Evolutionary conservation across 2,888 invertebrate genomes (phyloP).

Genomic region (Chalcosyrphus nemorum): DNA sequence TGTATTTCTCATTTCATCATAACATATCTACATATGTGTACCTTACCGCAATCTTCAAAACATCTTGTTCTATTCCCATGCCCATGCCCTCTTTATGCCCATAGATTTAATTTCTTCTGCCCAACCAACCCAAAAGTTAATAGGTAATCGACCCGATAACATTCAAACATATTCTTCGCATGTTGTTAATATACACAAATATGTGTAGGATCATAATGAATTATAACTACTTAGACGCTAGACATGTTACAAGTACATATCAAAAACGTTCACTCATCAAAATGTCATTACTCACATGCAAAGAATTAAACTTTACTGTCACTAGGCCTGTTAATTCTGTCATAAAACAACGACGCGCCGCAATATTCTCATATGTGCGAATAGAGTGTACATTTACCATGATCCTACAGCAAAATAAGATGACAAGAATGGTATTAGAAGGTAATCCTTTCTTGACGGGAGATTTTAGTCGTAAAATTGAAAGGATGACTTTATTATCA

Average conservation of each 20-base stretch:
- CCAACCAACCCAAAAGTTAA: no score
- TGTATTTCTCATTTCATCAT: no score
- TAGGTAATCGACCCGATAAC: not conserved
- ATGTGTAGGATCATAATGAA: not conserved
- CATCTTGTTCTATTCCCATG: no score
- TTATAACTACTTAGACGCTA: not conserved
- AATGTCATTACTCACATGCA: not conserved
- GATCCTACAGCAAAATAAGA: not conserved
- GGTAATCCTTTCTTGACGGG: not conserved
- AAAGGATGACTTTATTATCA: not conserved
- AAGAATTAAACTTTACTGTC: not conserved
- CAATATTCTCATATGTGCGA: not conserved
- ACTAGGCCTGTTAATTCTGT: constrained; percentile 12
- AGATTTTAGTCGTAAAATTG: not conserved
- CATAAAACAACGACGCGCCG: constrained; percentile 6
- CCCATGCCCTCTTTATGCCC: not conserved
- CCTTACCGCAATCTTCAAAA: no score
- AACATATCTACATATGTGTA: no score
- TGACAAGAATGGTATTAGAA: not conserved
- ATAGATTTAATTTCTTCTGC: not conserved
- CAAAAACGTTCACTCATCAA: constrained; percentile 8
- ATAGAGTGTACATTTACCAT: not conserved
- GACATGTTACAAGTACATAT: no score
- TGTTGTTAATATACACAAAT: not conserved
- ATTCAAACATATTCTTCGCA: constrained; percentile 12